A percentile compares a stretch with the other conserved stretches of the same genome.
Evolutionary conservation across 1,140 invertebrate species (phyloP).

Genomic region (Drosophila mauritiana): DNA sequence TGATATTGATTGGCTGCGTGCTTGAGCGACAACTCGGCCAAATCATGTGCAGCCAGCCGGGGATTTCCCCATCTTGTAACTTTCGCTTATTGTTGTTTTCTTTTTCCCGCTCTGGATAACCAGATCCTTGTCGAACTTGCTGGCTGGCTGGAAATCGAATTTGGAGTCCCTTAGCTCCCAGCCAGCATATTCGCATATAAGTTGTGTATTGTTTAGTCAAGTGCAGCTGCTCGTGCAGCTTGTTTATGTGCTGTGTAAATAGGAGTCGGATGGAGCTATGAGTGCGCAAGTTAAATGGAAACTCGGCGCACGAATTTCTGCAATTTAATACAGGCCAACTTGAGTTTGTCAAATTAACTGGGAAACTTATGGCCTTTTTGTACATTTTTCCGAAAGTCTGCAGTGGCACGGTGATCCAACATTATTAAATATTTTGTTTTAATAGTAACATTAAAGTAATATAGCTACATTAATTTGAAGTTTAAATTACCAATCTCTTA

Average conservation of each 20-base stretch:
- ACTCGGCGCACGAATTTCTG: neutral
- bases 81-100: constrained; percentile 71
- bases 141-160: constrained; percentile 70
- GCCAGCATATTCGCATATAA: constrained; percentile 19
- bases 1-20: constrained; percentile 82
- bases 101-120: too few relatives aligned
- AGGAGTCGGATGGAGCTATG: constrained; percentile 31
- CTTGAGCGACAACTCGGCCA: constrained; percentile 75
- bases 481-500: too few relatives aligned
- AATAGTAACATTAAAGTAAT: neutral
- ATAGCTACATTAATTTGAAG: too few relatives aligned
- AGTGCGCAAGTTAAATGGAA: constrained; percentile 25
- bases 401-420: neutral
- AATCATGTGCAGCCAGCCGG: constrained; percentile 66
- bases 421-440: neutral
- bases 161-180: constrained; percentile 41
- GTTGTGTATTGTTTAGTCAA: constrained; percentile 79
- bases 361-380: neutral
- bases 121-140: constrained; percentile 6
- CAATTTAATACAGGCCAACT: constrained; percentile 22
- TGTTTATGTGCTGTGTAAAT: constrained; percentile 71
- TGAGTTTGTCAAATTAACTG: constrained; percentile 4
- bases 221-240: constrained; percentile 71
- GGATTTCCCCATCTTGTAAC: constrained; percentile 60
- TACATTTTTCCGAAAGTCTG: neutral